Evolutionary conservation across 2,797 vertebrate genomes (phyloP).

Genomic region (Epinephelus awoara): DNA sequence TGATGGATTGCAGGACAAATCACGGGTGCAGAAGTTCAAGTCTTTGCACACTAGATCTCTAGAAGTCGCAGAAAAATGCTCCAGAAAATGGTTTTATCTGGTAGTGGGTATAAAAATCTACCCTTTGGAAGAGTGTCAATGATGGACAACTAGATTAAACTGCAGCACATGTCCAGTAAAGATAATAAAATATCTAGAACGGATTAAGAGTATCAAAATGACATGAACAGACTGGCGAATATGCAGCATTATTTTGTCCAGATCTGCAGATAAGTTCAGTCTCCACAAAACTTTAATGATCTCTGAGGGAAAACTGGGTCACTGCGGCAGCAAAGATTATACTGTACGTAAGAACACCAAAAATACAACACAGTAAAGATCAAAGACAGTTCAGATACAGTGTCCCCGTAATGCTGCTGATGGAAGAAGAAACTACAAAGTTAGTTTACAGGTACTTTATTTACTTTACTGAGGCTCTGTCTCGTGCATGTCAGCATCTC

Average conservation of each 20-base stretch:
- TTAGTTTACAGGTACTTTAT: constrained; percentile 25
- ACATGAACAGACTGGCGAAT: constrained; percentile 13
- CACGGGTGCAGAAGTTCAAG: background rate
- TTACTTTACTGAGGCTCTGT: constrained; percentile 35
- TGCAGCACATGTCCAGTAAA: background rate
- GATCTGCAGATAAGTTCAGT: constrained; percentile 51
- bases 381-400: background rate
- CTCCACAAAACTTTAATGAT: constrained; percentile 44
- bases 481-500: constrained; percentile 37
- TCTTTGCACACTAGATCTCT: background rate
- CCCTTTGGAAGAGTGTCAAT: background rate
- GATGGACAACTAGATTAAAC: background rate
- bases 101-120: background rate
- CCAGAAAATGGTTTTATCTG: background rate
- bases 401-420: background rate
- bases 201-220: background rate
- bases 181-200: too few relatives aligned
- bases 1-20: background rate
- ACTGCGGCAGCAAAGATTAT: constrained; percentile 45
- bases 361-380: constrained; percentile 21
- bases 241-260: constrained; percentile 44
- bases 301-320: constrained; percentile 53
- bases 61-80: background rate
- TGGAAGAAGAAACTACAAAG: constrained; percentile 6
- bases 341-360: constrained; percentile 7